Evolutionary conservation across 2,113 vertebrate genomes (phyloP).

Genomic region (Cheirogaleus medius): DNA sequence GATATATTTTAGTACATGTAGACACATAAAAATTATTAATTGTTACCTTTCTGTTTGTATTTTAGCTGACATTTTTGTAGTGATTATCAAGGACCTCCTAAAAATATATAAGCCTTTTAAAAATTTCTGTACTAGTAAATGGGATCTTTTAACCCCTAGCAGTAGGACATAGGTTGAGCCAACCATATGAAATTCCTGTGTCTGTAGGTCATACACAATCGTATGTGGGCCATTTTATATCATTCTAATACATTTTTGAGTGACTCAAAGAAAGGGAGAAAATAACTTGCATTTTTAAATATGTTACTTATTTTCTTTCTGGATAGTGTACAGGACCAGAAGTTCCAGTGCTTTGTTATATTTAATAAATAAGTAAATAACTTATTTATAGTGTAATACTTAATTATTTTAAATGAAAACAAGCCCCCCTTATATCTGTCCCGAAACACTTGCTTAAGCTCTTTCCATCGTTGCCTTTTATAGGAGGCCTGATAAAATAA

Average conservation of each 20-base stretch:
- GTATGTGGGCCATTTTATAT: neutral
- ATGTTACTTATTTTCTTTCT: neutral
- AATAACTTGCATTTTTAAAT: conserved; percentile 30
- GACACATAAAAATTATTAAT: conserved; percentile 1
- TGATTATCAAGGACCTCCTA: neutral
- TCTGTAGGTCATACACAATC: neutral
- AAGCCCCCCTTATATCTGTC: neutral
- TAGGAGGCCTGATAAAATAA: neutral
- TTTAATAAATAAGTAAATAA: conserved; percentile 49
- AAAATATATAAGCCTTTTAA: neutral
- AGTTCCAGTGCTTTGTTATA: neutral
- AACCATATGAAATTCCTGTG: neutral
- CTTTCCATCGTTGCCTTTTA: neutral
- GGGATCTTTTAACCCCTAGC: neutral
- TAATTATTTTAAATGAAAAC: conserved; percentile 8
- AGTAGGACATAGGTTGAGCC: neutral
- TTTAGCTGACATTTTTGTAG: conserved; percentile 6
- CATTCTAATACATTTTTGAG: neutral
- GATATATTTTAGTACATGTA: neutral
- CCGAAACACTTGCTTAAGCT: neutral
- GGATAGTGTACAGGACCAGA: neutral
- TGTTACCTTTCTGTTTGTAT: conserved; percentile 1
- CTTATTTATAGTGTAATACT: conserved; percentile 1
- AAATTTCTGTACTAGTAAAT: neutral
- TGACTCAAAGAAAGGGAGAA: neutral